These are phyloP conservation scores for Formica selysi DNA, from an alignment of 1,140 invertebrate species.

Conservation along the genomic window DNA sequence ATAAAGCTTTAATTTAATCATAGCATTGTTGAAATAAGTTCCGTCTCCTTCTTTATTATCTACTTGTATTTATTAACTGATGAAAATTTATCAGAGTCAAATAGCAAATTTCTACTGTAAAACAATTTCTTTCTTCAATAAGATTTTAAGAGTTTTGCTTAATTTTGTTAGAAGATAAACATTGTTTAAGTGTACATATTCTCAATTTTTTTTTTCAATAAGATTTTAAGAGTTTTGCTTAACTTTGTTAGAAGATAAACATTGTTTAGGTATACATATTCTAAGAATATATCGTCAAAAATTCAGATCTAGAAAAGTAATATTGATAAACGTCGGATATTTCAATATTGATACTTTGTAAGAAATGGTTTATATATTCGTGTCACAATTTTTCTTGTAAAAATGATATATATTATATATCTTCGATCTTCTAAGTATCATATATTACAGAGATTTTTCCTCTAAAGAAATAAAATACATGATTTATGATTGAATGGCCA, in stretches of 20 bases:
- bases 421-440: background rate
- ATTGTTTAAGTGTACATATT: background rate
- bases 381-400: background rate
- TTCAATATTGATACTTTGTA: slow-evolving; percentile 21
- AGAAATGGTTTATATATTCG: slow-evolving; percentile 16
- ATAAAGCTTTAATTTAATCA: background rate
- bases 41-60: background rate
- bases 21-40: background rate
- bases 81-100: background rate
- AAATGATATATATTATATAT: slow-evolving; percentile 21
- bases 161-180: background rate
- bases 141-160: background rate
- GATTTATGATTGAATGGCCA: background rate
- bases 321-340: slow-evolving; percentile 17
- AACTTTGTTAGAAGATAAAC: background rate
- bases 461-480: slow-evolving; percentile 18
- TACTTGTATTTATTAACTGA: background rate
- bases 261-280: background rate
- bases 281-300: background rate
- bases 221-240: background rate
- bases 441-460: slow-evolving; percentile 7
- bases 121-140: background rate
- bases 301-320: slow-evolving; percentile 1
- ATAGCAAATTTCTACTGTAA: background rate
- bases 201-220: background rate